phyloP scores from a whole-genome alignment of 2,797 vertebrate species.

The Ptychobarbus kaznakovi region DNA sequence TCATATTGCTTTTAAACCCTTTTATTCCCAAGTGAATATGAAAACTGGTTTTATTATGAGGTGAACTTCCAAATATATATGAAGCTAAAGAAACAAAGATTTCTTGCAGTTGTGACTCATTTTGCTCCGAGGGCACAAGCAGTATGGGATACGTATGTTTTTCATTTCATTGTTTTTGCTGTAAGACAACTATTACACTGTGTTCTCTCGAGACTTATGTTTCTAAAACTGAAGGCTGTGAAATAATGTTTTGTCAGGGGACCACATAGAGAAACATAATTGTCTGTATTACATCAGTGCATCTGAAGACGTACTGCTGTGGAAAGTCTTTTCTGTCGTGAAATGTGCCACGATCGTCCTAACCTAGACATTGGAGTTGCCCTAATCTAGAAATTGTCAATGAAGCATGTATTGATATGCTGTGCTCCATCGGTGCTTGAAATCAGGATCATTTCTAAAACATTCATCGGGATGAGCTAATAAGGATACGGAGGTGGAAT shows the following conservation, averaged over 20 bases:
- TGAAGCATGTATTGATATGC: conserved; percentile 19
- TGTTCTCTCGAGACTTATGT: conserved; percentile 67
- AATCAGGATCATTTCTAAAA: conserved; percentile 11
- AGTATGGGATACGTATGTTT: background rate
- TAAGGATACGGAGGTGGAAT: conserved; percentile 16
- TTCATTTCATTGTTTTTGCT: conserved; percentile 22
- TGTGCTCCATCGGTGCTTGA: conserved; percentile 14
- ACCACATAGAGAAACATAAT: conserved; percentile 39
- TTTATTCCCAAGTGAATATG: background rate
- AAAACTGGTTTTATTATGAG: background rate
- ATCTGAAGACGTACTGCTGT: background rate
- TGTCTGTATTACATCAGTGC: conserved; percentile 5
- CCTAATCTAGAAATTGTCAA: conserved; percentile 1
- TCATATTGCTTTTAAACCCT: background rate
- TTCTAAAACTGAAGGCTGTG: conserved; percentile 70
- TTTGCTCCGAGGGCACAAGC: conserved; percentile 1
- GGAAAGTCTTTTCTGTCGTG: background rate
- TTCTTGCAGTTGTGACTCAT: background rate
- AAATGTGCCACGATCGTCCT: background rate
- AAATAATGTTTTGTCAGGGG: conserved; percentile 72
- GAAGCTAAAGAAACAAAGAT: background rate
- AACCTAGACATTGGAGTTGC: background rate
- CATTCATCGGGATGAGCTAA: conserved; percentile 3
- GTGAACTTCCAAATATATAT: conserved; percentile 2
- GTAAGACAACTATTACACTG: conserved; percentile 5